These are phyloP conservation scores for Tribolium freemani DNA, from an alignment of 2,888 invertebrate species.

Conservation along the genomic window DNA sequence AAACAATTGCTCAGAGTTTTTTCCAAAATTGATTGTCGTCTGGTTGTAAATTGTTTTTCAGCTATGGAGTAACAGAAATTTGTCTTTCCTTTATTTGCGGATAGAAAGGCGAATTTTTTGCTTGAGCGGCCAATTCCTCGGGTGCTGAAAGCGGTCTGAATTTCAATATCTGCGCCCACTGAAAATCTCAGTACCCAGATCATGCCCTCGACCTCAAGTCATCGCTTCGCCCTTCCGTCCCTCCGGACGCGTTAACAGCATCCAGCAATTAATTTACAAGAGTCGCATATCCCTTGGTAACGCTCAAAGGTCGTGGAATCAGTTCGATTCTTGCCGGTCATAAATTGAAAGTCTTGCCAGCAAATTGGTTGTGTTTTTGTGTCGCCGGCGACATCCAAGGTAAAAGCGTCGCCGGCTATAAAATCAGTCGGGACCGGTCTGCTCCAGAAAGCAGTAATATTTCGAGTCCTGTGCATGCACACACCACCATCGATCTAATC, in stretches of 20 bases:
- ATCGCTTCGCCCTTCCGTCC: background rate
- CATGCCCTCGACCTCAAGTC: background rate
- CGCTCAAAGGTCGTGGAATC: background rate
- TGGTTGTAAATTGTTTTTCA: no score
- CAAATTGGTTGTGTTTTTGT: slow-evolving; percentile 44
- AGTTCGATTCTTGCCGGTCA: background rate
- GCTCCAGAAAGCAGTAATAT: slow-evolving; percentile 44
- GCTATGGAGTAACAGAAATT: no score
- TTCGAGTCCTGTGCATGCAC: slow-evolving; percentile 42
- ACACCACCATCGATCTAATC: slow-evolving; percentile 49
- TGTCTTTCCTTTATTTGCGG: no score
- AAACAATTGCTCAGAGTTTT: no score
- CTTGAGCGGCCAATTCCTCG: background rate
- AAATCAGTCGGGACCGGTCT: slow-evolving; percentile 44
- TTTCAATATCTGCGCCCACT: background rate
- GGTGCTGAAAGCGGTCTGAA: background rate
- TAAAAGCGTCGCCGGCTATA: slow-evolving; percentile 41
- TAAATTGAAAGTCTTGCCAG: slow-evolving; percentile 41
- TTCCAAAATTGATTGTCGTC: no score
- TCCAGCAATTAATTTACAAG: background rate
- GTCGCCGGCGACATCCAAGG: slow-evolving; percentile 28
- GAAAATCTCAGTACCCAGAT: background rate
- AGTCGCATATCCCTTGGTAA: background rate
- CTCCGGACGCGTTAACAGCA: background rate
- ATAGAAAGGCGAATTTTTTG: no score